Conservation (phyloP, 1,140 invertebrate genomes). For the Drosophila tristis region DNA sequence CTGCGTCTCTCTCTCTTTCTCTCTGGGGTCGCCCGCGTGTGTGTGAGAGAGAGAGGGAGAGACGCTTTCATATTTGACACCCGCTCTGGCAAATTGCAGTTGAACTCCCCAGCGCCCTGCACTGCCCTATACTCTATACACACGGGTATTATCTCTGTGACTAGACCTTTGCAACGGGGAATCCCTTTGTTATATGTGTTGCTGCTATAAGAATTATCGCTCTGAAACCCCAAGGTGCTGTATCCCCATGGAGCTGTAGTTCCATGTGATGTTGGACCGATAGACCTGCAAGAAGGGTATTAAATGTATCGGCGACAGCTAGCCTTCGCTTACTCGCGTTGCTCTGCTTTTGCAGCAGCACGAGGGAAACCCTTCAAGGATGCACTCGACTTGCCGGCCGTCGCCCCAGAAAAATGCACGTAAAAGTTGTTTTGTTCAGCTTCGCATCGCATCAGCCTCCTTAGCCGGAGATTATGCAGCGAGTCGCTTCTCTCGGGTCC, state of each 20-base stretch:
- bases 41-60: constrained; percentile 2
- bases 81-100: background rate
- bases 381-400: constrained; percentile 24
- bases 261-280: too few relatives aligned
- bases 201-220: too few relatives aligned
- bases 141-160: too few relatives aligned
- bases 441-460: background rate
- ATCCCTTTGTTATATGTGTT: too few relatives aligned
- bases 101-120: constrained; percentile 20
- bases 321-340: too few relatives aligned
- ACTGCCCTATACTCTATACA: background rate
- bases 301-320: too few relatives aligned
- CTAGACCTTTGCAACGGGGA: too few relatives aligned
- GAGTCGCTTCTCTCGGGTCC: background rate
- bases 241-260: too few relatives aligned
- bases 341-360: too few relatives aligned
- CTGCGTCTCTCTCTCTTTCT: constrained; percentile 16
- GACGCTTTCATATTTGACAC: constrained; percentile 34
- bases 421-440: constrained; percentile 6
- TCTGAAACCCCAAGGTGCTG: too few relatives aligned
- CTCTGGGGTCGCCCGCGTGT: too few relatives aligned
- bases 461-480: background rate
- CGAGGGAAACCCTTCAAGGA: constrained; percentile 57
- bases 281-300: too few relatives aligned
- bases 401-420: constrained; percentile 14